Evolutionary conservation across 1,140 invertebrate species (phyloP).

Genomic region (Acromyrmex echinatior): DNA sequence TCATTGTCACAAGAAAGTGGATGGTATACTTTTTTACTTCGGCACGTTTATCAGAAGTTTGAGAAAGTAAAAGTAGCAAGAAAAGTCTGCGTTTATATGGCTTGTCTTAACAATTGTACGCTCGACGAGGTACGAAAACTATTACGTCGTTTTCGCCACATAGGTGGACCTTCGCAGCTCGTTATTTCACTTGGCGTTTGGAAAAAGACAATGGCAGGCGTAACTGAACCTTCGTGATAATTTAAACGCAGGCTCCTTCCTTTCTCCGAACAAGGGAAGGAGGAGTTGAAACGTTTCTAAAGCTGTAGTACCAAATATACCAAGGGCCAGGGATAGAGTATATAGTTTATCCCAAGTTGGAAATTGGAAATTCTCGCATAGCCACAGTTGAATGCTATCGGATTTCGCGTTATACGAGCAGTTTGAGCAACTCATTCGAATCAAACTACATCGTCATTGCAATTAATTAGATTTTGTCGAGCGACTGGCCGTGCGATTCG

Average conservation of each 20-base stretch:
- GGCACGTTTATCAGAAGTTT: background rate
- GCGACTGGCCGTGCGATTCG: background rate
- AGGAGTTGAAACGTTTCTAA: slow-evolving; percentile 17
- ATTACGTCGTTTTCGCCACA: background rate
- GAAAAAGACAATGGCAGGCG: background rate
- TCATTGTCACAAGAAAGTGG: background rate
- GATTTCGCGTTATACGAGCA: slow-evolving; percentile 71
- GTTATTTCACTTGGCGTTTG: background rate
- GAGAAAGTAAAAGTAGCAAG: slow-evolving; percentile 18
- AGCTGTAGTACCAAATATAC: slow-evolving; percentile 3
- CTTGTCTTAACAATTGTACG: slow-evolving; percentile 30
- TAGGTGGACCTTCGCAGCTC: background rate
- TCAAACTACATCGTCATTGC: slow-evolving; percentile 56
- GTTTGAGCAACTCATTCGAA: slow-evolving; percentile 55
- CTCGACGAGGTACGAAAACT: background rate
- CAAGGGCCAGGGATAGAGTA: slow-evolving; percentile 15
- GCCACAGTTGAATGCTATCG: slow-evolving; percentile 59
- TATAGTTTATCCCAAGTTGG: slow-evolving; percentile 59
- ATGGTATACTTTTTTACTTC: background rate
- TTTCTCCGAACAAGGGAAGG: background rate
- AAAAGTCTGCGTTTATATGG: background rate
- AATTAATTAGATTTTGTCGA: slow-evolving; percentile 55
- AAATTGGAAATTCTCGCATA: slow-evolving; percentile 73
- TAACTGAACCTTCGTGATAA: slow-evolving; percentile 27
- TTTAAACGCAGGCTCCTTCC: slow-evolving; percentile 30